phyloP scores from a whole-genome alignment of 1,140 invertebrate genomes.

The Alviniconcha marisindica region DNA sequence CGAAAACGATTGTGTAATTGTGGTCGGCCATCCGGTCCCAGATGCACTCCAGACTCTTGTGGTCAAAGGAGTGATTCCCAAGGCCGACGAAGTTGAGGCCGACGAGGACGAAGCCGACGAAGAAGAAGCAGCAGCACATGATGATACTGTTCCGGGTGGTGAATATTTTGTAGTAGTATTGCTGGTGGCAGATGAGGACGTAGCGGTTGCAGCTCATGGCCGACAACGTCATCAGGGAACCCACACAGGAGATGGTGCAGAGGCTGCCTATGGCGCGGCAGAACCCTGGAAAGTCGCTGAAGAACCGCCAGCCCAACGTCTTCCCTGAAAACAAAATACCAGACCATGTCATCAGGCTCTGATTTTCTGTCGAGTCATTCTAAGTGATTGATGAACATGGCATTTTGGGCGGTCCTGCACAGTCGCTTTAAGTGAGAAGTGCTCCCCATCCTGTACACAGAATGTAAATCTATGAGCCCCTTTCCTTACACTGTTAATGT shows the following conservation, averaged over 20 bases:
- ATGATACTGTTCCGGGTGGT: constrained; percentile 43
- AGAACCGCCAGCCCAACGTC: constrained; percentile 48
- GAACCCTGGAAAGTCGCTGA: constrained; percentile 45
- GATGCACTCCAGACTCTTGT: constrained; percentile 55
- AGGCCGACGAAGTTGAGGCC: constrained; percentile 49
- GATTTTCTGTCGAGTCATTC: no score
- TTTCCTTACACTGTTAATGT: no score
- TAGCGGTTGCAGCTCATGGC: constrained; percentile 59
- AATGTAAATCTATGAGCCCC: no score
- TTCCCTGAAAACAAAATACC: constrained; percentile 48
- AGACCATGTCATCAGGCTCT: no score
- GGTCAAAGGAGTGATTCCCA: constrained; percentile 54
- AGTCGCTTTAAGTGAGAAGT: no score
- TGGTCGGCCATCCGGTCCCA: constrained; percentile 57
- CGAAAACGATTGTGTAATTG: constrained; percentile 56
- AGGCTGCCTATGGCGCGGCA: constrained; percentile 57
- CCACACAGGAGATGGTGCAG: constrained; percentile 56
- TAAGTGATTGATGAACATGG: no score
- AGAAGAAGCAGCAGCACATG: constrained; percentile 45
- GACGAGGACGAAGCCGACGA: constrained; percentile 46
- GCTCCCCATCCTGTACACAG: no score
- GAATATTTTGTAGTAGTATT: constrained; percentile 52
- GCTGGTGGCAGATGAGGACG: constrained; percentile 54
- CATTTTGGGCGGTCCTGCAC: no score
- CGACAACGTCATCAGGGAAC: constrained; percentile 59